Evolutionary conservation across 2,797 vertebrate species (phyloP).

Genomic region (Aldrovandia affinis): DNA sequence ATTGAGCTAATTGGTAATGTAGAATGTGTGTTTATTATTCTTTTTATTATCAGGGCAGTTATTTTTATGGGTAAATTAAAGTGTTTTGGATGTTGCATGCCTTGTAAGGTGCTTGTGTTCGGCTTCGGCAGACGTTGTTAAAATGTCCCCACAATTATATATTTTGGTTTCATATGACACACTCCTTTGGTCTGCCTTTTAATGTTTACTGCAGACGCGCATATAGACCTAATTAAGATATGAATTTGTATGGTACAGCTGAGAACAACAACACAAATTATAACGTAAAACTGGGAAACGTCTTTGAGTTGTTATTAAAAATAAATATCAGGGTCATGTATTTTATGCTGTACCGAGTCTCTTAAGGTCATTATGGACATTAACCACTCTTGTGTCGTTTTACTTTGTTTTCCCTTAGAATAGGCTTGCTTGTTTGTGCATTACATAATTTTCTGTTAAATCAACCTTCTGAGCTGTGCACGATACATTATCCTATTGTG

Average conservation of each 20-base stretch:
- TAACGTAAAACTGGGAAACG: too few species aligned
- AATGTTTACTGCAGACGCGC: constrained; percentile 6
- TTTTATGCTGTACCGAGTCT: background rate
- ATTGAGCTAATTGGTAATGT: constrained; percentile 71
- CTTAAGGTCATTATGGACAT: background rate
- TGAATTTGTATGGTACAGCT: background rate
- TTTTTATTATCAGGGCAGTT: constrained; percentile 65
- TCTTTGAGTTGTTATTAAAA: background rate
- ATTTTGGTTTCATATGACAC: constrained; percentile 17
- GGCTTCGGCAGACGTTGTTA: constrained; percentile 24
- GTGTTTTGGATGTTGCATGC: constrained; percentile 29
- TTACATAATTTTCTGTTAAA: too few species aligned
- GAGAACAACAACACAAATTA: constrained; percentile 1
- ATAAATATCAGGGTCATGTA: background rate
- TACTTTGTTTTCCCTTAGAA: background rate
- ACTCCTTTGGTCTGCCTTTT: constrained; percentile 29
- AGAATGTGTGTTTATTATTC: constrained; percentile 72
- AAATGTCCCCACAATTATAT: constrained; percentile 38
- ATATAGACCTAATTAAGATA: background rate
- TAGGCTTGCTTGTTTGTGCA: background rate
- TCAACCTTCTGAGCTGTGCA: background rate
- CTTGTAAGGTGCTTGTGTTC: constrained; percentile 23
- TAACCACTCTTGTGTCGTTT: background rate
- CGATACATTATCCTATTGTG: constrained; percentile 1
- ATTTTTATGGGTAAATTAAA: constrained; percentile 34